phyloP scores from a whole-genome alignment of 2,797 vertebrate species.

The Anas capensis region DNA sequence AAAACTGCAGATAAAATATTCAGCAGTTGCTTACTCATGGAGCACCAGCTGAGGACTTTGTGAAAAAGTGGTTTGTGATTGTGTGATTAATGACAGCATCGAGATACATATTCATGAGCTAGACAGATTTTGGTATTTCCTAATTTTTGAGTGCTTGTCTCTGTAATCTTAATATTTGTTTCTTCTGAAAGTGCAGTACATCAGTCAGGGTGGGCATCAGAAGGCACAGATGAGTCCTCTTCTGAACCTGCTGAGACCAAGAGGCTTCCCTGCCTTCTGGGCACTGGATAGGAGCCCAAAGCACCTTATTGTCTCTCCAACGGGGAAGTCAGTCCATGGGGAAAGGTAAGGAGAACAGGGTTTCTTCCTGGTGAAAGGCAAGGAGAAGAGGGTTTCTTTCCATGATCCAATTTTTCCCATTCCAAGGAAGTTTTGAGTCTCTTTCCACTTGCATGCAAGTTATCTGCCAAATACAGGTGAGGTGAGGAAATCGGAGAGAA shows the following conservation, averaged over 20 bases:
- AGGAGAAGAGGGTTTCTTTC: neutral
- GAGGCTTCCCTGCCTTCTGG: neutral
- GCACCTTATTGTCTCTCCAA: neutral
- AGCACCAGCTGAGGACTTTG: constrained; percentile 24
- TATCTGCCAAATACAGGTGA: neutral
- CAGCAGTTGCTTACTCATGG: neutral
- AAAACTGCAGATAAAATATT: constrained; percentile 21
- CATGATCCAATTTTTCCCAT: accelerated
- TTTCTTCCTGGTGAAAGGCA: neutral
- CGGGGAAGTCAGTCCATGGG: neutral
- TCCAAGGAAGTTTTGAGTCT: neutral
- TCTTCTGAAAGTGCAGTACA: neutral
- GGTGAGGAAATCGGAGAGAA: neutral
- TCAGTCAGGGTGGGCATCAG: neutral
- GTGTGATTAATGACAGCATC: neutral
- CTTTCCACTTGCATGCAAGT: neutral
- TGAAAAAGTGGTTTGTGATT: constrained; percentile 22
- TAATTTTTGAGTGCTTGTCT: neutral
- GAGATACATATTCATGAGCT: constrained; percentile 48
- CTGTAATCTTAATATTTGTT: constrained; percentile 13
- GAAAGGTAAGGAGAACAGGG: neutral
- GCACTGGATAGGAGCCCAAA: neutral
- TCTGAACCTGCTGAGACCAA: neutral
- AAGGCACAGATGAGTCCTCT: neutral
- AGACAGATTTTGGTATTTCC: constrained; percentile 17